These are phyloP conservation scores for Corapipo altera DNA, from an alignment of 2,113 vertebrate genomes.

Conservation along the genomic window DNA sequence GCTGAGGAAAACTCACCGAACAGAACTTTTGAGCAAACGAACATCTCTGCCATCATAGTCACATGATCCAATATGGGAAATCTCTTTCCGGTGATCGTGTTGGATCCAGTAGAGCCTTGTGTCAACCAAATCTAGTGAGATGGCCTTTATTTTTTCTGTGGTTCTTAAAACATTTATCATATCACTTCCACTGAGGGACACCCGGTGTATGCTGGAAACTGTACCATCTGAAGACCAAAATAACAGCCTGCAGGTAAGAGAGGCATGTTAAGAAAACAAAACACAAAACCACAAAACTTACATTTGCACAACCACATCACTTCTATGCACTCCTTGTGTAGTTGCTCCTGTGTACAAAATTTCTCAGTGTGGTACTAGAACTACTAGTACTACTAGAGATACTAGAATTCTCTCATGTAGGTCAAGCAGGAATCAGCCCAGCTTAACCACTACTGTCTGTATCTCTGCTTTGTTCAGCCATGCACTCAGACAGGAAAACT, in stretches of 20 bases:
- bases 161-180: conserved; percentile 74
- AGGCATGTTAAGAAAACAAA: neutral
- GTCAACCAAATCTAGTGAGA: conserved; percentile 78
- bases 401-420: neutral
- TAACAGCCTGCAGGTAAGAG: conserved; percentile 76
- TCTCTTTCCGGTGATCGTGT: conserved; percentile 49
- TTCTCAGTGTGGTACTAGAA: neutral
- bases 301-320: neutral
- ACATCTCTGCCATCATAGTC: conserved; percentile 81
- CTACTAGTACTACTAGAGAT: no score
- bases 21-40: conserved; percentile 66
- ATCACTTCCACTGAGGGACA: conserved; percentile 57
- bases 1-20: conserved; percentile 72
- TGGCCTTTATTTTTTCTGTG: conserved; percentile 60
- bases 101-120: conserved; percentile 87
- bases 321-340: neutral
- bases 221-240: conserved; percentile 86
- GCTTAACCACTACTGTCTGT: neutral
- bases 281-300: no score
- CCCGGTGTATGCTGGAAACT: conserved; percentile 77
- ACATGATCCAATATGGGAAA: conserved; percentile 77
- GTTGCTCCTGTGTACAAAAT: neutral
- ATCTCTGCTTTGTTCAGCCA: neutral
- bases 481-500: neutral
- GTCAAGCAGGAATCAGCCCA: neutral